A percentile compares a stretch with the other conserved stretches of the same genome.
Conservation (phyloP, 2,113 vertebrate genomes). For the Malurus elegans region DNA sequence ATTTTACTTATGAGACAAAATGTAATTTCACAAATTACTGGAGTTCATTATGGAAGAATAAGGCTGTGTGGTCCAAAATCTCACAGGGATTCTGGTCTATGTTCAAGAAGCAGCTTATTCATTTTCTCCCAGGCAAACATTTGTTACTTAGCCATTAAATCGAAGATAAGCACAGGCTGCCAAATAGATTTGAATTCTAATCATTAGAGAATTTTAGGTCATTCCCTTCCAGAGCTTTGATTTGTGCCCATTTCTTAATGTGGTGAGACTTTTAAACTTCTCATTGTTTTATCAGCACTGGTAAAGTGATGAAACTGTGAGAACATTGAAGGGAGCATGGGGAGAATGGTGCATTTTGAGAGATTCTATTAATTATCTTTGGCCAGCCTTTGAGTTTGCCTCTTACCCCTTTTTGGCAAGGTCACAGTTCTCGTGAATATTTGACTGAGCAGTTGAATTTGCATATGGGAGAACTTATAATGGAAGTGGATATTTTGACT, state of each 20-base stretch:
- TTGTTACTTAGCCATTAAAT: conserved; percentile 39
- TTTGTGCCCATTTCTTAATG: conserved; percentile 6
- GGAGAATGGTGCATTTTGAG: background rate
- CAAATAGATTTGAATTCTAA: conserved; percentile 36
- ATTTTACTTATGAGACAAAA: conserved; percentile 32
- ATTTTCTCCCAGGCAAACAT: conserved; percentile 43
- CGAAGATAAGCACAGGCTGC: background rate
- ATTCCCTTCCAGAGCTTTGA: conserved; percentile 1
- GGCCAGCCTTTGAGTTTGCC: background rate
- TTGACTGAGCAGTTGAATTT: conserved; percentile 10
- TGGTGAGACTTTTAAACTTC: background rate
- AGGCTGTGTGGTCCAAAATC: conserved; percentile 49
- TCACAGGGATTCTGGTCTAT: conserved; percentile 50
- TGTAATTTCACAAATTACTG: conserved; percentile 38
- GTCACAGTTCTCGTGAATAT: background rate
- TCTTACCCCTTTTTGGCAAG: background rate
- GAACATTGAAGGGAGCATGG: background rate
- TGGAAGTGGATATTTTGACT: background rate
- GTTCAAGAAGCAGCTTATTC: conserved; percentile 39
- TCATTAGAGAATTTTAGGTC: background rate
- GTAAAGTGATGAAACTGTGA: background rate
- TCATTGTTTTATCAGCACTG: background rate
- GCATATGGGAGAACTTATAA: background rate
- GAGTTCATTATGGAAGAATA: conserved; percentile 16
- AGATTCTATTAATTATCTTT: background rate